phyloP scores from a whole-genome alignment of 1,140 invertebrate genomes.

The Teleopsis dalmanni region DNA sequence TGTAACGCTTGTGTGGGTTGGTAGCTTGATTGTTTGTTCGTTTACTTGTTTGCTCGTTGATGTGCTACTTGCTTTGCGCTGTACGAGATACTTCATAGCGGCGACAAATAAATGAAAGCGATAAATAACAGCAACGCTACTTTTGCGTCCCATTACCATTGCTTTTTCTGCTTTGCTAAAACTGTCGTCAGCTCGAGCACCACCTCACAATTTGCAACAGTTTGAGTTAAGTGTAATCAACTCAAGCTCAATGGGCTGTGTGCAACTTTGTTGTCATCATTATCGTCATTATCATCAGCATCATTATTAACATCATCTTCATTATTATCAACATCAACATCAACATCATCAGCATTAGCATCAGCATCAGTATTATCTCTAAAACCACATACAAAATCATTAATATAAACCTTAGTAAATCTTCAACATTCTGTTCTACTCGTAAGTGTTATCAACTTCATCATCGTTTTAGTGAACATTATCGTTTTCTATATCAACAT shows the following conservation, averaged over 20 bases:
- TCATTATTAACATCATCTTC: neutral
- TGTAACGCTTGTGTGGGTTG: too few relatives aligned
- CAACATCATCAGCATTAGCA: neutral
- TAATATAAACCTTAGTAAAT: neutral
- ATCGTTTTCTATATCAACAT: neutral
- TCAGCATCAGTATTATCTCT: neutral
- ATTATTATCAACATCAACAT: neutral
- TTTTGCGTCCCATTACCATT: too few relatives aligned
- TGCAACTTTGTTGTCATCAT: slow-evolving; percentile 1
- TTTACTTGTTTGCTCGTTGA: too few relatives aligned
- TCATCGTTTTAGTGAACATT: neutral
- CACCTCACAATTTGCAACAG: slow-evolving; percentile 3
- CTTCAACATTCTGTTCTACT: too few relatives aligned
- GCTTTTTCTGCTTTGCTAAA: too few relatives aligned
- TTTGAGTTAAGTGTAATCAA: slow-evolving; percentile 4
- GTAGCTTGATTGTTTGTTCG: too few relatives aligned
- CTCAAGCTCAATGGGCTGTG: slow-evolving; percentile 5
- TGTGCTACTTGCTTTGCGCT: too few relatives aligned
- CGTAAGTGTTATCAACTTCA: neutral
- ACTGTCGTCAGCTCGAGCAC: too few relatives aligned
- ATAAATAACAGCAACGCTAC: too few relatives aligned
- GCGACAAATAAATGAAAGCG: too few relatives aligned
- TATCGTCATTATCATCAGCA: neutral
- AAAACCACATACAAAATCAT: neutral
- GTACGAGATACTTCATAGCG: too few relatives aligned